A percentile compares a stretch with the other conserved stretches of the same genome.
phyloP scores from a whole-genome alignment of 2,888 invertebrate species.

The Hetaerina titia region DNA sequence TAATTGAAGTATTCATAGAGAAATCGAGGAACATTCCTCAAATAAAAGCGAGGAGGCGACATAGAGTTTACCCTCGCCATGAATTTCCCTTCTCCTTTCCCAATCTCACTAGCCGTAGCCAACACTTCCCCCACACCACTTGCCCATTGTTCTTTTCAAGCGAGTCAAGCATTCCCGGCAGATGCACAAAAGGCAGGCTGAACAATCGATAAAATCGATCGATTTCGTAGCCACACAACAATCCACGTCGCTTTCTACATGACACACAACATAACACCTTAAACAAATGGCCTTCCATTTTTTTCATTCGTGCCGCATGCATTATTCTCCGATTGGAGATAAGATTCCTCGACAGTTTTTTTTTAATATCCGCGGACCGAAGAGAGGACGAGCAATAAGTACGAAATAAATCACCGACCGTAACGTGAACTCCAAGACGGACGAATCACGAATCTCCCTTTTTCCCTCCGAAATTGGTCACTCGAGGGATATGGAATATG shows the following conservation, averaged over 20 bases:
- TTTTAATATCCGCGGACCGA: background rate
- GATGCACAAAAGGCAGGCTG: background rate
- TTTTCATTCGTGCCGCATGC: slow-evolving; percentile 1
- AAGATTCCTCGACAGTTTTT: background rate
- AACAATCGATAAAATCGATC: slow-evolving; percentile 11
- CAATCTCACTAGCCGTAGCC: background rate
- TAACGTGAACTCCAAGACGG: background rate
- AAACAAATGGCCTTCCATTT: slow-evolving; percentile 29
- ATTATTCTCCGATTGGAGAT: background rate
- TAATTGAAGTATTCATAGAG: background rate
- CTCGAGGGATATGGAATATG: background rate
- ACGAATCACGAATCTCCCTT: background rate
- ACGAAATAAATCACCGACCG: slow-evolving; percentile 5
- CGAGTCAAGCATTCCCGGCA: slow-evolving; percentile 1
- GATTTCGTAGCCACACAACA: slow-evolving; percentile 25
- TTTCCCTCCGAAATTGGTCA: background rate
- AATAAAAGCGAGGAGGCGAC: background rate
- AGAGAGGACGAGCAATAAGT: background rate
- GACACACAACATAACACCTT: background rate
- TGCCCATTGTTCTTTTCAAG: slow-evolving; percentile 31
- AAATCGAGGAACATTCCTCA: background rate
- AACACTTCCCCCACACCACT: background rate
- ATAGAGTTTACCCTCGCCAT: background rate
- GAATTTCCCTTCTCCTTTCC: background rate
- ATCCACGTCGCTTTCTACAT: background rate